Conservation (phyloP, 2,797 vertebrate genomes). For the Stomatorhinus walkeri region DNA sequence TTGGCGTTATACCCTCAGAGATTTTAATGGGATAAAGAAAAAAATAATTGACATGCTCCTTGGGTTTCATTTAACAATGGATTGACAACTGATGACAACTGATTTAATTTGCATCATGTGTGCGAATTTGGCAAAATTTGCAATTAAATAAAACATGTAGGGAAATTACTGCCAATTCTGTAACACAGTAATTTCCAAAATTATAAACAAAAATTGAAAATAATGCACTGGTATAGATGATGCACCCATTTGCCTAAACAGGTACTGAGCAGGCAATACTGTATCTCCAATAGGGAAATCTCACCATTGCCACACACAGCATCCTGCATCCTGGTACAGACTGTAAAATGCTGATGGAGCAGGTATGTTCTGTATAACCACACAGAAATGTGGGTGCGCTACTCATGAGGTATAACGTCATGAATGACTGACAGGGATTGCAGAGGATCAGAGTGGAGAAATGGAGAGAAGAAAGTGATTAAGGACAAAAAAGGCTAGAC, state of each 20-base stretch:
- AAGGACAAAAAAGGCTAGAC: neutral
- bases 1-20: neutral
- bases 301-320: neutral
- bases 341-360: neutral
- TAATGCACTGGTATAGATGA: neutral
- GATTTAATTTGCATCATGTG: neutral
- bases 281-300: neutral
- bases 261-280: neutral
- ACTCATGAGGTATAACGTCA: neutral
- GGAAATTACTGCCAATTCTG: neutral
- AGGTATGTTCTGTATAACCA: neutral
- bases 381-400: neutral
- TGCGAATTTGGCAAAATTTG: neutral
- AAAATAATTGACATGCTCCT: too few relatives aligned
- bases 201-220: neutral
- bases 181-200: neutral
- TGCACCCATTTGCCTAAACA: neutral
- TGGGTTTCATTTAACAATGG: neutral
- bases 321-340: neutral
- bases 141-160: neutral
- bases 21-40: neutral
- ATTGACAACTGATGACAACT: neutral
- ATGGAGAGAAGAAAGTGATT: neutral
- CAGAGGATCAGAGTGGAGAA: neutral
- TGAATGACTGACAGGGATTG: neutral